These are phyloP conservation scores for Mercenaria mercenaria DNA, from an alignment of 1,140 invertebrate species.

Conservation along the genomic window DNA sequence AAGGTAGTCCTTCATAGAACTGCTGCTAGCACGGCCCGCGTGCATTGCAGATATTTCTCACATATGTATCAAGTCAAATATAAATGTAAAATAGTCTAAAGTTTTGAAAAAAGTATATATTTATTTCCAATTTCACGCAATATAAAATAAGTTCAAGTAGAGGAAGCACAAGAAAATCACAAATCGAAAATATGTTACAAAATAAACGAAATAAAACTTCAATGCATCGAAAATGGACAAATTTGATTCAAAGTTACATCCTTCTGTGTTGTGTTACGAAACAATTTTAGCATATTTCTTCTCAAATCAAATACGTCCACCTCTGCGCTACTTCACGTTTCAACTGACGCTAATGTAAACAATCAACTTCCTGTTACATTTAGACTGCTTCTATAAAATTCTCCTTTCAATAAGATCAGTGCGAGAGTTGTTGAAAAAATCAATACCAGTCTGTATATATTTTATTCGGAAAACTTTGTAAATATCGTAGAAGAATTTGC, in stretches of 20 bases:
- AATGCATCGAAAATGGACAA: not conserved
- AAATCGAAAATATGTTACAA: too few relatives aligned
- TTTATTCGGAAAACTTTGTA: not conserved
- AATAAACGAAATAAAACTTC: not conserved
- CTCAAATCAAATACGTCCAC: slow-evolving; percentile 25
- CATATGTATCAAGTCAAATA: slow-evolving; percentile 14
- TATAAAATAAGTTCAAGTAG: too few relatives aligned
- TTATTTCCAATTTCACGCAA: not conserved
- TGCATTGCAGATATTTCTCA: slow-evolving; percentile 34
- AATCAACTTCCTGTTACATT: not conserved
- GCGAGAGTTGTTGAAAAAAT: not conserved
- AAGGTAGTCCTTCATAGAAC: not conserved
- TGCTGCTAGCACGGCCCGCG: slow-evolving; percentile 47
- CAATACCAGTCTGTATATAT: not conserved
- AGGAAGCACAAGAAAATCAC: not conserved
- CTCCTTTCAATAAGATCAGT: not conserved
- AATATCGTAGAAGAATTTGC: not conserved
- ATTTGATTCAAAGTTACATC: slow-evolving; percentile 28
- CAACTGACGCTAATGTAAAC: slow-evolving; percentile 46
- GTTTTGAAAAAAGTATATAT: not conserved
- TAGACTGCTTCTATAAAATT: not conserved
- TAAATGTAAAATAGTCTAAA: not conserved
- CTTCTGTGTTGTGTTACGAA: slow-evolving; percentile 53
- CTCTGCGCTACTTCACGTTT: not conserved
- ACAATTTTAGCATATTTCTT: slow-evolving; percentile 1